Evolutionary conservation across 2,888 invertebrate species (phyloP).

Genomic region (Miltochrista miniata): DNA sequence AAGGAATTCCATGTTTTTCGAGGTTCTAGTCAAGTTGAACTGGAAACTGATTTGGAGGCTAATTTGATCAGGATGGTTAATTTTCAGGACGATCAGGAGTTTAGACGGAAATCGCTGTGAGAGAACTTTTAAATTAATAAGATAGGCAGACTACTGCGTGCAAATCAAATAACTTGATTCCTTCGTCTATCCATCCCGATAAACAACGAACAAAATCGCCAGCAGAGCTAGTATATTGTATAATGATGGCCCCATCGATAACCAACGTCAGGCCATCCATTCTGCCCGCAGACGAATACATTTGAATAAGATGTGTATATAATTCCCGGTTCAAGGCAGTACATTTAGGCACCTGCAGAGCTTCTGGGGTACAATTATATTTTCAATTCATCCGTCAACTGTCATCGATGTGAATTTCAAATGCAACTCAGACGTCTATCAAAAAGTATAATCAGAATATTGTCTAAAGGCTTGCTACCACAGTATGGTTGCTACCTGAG

Average conservation of each 20-base stretch:
- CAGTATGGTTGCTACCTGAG: background rate
- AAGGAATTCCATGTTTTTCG: no score
- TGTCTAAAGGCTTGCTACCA: background rate
- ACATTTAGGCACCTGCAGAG: slow-evolving; percentile 33
- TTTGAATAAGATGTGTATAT: slow-evolving; percentile 32
- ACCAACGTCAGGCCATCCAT: background rate
- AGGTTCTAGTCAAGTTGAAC: no score
- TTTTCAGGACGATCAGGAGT: no score
- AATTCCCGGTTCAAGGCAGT: slow-evolving; percentile 36
- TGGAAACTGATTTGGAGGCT: no score
- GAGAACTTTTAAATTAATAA: no score
- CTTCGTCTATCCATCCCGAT: no score
- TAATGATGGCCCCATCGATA: background rate
- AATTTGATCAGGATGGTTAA: no score
- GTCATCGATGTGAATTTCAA: slow-evolving; percentile 11
- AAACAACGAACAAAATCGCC: no score
- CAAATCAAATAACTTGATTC: no score
- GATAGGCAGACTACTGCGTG: no score
- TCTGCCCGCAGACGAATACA: slow-evolving; percentile 34
- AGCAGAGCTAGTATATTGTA: background rate
- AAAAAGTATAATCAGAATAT: slow-evolving; percentile 1
- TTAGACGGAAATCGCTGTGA: no score
- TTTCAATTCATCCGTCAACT: background rate
- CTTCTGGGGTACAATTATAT: slow-evolving; percentile 11
- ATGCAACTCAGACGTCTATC: background rate